Evolutionary conservation across 2,113 vertebrate species (phyloP).

Genomic region (Bagarius yarrelli): DNA sequence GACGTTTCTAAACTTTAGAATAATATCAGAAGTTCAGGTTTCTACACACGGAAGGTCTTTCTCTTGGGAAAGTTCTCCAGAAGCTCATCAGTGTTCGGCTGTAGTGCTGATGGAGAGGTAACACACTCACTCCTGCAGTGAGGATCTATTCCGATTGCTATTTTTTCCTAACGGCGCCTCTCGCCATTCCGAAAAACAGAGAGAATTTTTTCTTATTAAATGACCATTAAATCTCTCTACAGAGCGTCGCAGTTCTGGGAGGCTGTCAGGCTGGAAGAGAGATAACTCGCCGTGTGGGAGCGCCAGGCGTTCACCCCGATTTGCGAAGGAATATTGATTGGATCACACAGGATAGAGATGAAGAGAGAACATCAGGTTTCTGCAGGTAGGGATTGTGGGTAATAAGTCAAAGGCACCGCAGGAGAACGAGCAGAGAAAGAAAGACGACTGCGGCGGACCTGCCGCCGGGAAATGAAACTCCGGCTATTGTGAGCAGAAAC

Average conservation of each 20-base stretch:
- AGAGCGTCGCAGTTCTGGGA: slow-evolving; percentile 3
- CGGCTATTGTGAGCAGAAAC: slow-evolving; percentile 25
- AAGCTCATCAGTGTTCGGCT: background rate
- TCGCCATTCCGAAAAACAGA: slow-evolving; percentile 5
- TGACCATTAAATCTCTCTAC: slow-evolving; percentile 26
- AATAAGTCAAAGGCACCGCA: slow-evolving; percentile 42
- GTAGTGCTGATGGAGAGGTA: background rate
- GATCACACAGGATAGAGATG: slow-evolving; percentile 46
- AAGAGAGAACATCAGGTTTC: slow-evolving; percentile 49
- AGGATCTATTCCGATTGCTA: too few species aligned
- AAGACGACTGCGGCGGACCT: background rate
- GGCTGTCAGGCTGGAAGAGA: slow-evolving; percentile 40
- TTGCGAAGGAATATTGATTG: slow-evolving; percentile 51
- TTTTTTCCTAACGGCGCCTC: background rate
- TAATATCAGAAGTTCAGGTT: background rate
- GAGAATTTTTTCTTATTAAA: slow-evolving; percentile 31
- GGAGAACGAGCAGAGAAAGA: slow-evolving; percentile 43
- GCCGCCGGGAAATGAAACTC: slow-evolving; percentile 38
- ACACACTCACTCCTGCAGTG: background rate
- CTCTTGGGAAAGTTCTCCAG: background rate
- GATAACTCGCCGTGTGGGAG: slow-evolving; percentile 26
- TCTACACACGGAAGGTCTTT: background rate
- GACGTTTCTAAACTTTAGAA: too few species aligned
- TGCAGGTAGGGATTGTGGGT: slow-evolving; percentile 40
- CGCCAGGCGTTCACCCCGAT: slow-evolving; percentile 24